phyloP scores from a whole-genome alignment of 2,888 invertebrate genomes.

The Drosophila merina region DNA sequence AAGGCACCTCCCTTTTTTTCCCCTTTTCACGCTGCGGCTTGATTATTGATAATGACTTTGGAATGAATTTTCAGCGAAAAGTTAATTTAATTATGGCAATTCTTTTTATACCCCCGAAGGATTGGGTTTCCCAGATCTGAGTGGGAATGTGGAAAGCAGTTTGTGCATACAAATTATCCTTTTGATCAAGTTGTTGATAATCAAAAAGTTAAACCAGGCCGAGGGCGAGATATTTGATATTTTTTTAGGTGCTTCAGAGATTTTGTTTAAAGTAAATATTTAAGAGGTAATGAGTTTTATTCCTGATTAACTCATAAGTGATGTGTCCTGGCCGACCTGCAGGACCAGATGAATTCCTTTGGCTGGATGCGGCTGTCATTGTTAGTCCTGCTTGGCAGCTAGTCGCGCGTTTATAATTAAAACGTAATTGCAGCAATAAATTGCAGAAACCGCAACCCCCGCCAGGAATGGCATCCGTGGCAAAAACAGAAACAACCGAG shows the following conservation, averaged over 20 bases:
- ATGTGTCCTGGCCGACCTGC: neutral
- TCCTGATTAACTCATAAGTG: slow-evolving; percentile 39
- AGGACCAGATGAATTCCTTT: slow-evolving; percentile 22
- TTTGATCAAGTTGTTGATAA: slow-evolving; percentile 10
- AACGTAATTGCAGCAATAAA: slow-evolving; percentile 76
- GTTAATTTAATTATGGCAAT: slow-evolving; percentile 72
- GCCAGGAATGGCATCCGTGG: neutral
- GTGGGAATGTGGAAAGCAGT: neutral
- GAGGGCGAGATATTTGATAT: neutral
- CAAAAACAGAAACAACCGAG: slow-evolving; percentile 2
- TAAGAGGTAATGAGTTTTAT: slow-evolving; percentile 17
- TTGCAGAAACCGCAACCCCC: slow-evolving; percentile 61
- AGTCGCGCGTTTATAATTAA: slow-evolving; percentile 76
- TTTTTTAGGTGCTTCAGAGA: neutral
- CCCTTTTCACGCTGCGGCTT: slow-evolving; percentile 33
- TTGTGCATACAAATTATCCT: slow-evolving; percentile 27
- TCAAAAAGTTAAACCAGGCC: neutral
- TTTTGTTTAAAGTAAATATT: neutral
- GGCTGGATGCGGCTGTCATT: slow-evolving; percentile 28
- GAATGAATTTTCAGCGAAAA: slow-evolving; percentile 71
- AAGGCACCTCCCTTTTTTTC: slow-evolving; percentile 4
- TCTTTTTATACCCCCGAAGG: slow-evolving; percentile 50
- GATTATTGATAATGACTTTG: slow-evolving; percentile 76
- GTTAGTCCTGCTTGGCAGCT: slow-evolving; percentile 47
- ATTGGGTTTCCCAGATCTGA: slow-evolving; percentile 20